Percentiles rank a stretch among this genome's conserved stretches.
These are phyloP conservation scores for Anagyrus pseudococci DNA, from an alignment of 2,888 invertebrate species.

Conservation along the genomic window DNA sequence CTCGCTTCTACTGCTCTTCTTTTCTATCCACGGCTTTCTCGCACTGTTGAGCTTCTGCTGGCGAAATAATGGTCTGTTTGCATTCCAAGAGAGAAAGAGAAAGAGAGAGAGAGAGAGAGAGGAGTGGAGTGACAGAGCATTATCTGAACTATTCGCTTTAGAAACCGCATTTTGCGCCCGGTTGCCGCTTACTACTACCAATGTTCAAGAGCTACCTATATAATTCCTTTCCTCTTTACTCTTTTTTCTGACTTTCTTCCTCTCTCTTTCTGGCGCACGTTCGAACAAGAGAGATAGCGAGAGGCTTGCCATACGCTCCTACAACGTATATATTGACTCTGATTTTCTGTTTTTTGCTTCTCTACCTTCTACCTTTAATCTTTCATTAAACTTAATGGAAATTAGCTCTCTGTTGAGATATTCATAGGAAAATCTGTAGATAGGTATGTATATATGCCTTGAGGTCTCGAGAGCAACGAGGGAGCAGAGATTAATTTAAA, in stretches of 20 bases:
- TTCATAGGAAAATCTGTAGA: neutral
- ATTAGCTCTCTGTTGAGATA: slow-evolving; percentile 1
- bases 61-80: slow-evolving; percentile 34
- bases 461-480: too few relatives aligned
- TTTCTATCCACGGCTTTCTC: too few relatives aligned
- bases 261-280: neutral
- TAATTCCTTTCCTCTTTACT: neutral
- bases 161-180: slow-evolving; percentile 16
- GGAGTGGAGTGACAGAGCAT: neutral
- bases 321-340: neutral
- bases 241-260: neutral
- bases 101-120: slow-evolving; percentile 1
- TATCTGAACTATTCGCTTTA: neutral
- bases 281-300: too few relatives aligned
- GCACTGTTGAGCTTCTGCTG: neutral
- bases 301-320: neutral
- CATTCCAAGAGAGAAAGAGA: slow-evolving; percentile 25
- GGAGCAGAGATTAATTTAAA: too few relatives aligned
- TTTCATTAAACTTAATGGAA: slow-evolving; percentile 12
- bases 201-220: too few relatives aligned
- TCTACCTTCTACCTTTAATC: neutral
- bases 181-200: too few relatives aligned
- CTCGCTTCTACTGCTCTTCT: too few relatives aligned
- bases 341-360: neutral
- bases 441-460: neutral